Evolutionary conservation across 2,113 vertebrate genomes (phyloP).

Genomic region (Sceloporus undulatus): DNA sequence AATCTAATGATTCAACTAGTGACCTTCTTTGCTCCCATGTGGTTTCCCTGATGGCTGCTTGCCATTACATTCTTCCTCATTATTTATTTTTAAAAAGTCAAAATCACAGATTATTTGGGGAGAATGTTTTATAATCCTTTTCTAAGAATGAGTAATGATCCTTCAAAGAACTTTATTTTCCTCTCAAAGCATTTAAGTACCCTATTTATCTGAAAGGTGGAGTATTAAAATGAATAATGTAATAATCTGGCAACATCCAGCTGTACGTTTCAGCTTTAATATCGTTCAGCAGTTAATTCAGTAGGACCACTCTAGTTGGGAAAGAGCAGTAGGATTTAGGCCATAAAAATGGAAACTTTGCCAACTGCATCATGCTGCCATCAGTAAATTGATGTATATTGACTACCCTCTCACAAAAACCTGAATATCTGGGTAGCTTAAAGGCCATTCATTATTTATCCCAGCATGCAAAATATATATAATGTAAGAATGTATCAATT

Average conservation of each 20-base stretch:
- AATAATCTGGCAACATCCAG: too few species aligned
- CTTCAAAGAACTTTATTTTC: background rate
- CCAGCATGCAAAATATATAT: background rate
- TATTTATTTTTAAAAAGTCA: background rate
- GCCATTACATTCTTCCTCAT: background rate
- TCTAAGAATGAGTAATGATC: rapidly evolving
- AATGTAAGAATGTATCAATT: background rate
- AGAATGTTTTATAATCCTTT: background rate
- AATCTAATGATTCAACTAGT: constrained; percentile 6
- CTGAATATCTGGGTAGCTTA: background rate
- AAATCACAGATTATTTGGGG: background rate
- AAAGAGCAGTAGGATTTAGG: too few species aligned
- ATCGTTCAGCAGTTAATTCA: too few species aligned
- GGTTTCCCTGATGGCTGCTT: constrained; percentile 16
- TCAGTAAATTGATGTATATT: background rate
- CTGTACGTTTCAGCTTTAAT: too few species aligned
- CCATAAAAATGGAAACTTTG: constrained; percentile 23
- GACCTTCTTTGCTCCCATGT: background rate
- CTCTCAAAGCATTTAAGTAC: background rate
- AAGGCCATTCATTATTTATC: background rate
- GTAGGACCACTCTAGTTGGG: too few species aligned
- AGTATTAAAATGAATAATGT: too few species aligned
- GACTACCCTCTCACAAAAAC: background rate
- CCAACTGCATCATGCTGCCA: background rate
- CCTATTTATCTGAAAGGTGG: too few species aligned